These are phyloP conservation scores for Mesitornis unicolor DNA, from an alignment of 2,113 vertebrate species.

Conservation along the genomic window DNA sequence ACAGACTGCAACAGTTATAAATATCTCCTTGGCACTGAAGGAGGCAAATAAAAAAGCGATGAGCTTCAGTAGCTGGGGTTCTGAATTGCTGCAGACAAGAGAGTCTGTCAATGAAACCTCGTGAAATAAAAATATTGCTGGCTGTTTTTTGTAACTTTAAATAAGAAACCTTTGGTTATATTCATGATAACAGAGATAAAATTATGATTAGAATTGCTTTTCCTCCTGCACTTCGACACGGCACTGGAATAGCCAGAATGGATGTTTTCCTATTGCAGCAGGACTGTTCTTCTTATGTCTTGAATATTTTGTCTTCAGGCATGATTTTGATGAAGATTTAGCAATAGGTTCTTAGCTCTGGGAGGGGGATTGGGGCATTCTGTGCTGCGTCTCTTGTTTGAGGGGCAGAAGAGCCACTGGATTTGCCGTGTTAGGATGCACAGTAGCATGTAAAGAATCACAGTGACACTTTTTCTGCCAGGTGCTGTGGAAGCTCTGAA, in stretches of 20 bases:
- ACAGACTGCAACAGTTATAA: constrained; percentile 60
- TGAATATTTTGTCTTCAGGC: background rate
- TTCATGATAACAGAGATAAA: constrained; percentile 31
- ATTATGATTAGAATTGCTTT: constrained; percentile 19
- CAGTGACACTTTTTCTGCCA: background rate
- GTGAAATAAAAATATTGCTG: constrained; percentile 49
- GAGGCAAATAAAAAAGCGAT: constrained; percentile 49
- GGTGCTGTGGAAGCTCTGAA: background rate
- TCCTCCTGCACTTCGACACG: background rate
- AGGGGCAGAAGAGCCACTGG: background rate
- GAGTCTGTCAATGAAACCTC: constrained; percentile 48
- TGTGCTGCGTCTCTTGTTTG: background rate
- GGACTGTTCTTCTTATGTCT: background rate
- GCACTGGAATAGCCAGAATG: background rate
- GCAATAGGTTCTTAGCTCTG: background rate
- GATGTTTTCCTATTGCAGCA: background rate
- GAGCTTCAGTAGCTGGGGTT: constrained; percentile 51
- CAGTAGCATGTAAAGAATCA: background rate
- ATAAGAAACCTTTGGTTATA: constrained; percentile 32
- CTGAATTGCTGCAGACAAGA: constrained; percentile 56
- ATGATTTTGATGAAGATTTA: background rate
- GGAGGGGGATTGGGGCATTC: background rate
- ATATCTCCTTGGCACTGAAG: constrained; percentile 40
- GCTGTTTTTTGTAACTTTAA: constrained; percentile 2
- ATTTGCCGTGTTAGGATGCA: background rate